A percentile compares a stretch with the other conserved stretches of the same genome.
phyloP scores from a whole-genome alignment of 1,140 invertebrate genomes.

The Brachystomella parvula region DNA sequence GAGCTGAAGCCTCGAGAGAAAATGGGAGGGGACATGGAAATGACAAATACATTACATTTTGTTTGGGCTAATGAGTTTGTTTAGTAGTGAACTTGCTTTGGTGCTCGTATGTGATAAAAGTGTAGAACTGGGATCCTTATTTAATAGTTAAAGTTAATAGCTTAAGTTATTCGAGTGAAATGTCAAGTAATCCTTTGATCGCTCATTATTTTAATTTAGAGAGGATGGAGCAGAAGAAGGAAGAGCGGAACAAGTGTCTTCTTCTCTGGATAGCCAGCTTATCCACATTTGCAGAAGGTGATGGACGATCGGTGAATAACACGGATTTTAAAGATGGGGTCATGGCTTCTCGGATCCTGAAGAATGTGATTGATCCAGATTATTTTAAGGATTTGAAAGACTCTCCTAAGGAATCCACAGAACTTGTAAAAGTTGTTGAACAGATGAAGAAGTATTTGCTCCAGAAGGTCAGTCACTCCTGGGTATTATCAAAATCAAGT shows the following conservation, averaged over 20 bases:
- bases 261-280: conserved; percentile 30
- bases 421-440: conserved; percentile 29
- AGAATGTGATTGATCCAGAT: conserved; percentile 33
- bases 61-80: not conserved
- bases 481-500: not conserved
- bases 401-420: conserved; percentile 21
- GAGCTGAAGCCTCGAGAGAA: too few relatives aligned
- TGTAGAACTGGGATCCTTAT: too few relatives aligned
- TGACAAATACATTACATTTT: too few relatives aligned
- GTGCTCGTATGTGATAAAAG: too few relatives aligned
- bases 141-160: too few relatives aligned
- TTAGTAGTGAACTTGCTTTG: not conserved
- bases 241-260: conserved; percentile 25
- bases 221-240: conserved; percentile 20
- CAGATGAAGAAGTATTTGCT: conserved; percentile 35
- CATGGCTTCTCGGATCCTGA: conserved; percentile 28
- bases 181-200: conserved; percentile 1
- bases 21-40: too few relatives aligned
- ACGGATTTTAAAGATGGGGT: conserved; percentile 35
- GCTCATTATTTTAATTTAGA: conserved; percentile 7
- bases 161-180: not conserved
- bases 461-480: conserved; percentile 22
- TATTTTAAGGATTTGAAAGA: conserved; percentile 31
- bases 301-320: conserved; percentile 4
- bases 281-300: conserved; percentile 15